Conservation (phyloP, 2,797 vertebrate genomes). For the Pantherophis vulpinus region DNA sequence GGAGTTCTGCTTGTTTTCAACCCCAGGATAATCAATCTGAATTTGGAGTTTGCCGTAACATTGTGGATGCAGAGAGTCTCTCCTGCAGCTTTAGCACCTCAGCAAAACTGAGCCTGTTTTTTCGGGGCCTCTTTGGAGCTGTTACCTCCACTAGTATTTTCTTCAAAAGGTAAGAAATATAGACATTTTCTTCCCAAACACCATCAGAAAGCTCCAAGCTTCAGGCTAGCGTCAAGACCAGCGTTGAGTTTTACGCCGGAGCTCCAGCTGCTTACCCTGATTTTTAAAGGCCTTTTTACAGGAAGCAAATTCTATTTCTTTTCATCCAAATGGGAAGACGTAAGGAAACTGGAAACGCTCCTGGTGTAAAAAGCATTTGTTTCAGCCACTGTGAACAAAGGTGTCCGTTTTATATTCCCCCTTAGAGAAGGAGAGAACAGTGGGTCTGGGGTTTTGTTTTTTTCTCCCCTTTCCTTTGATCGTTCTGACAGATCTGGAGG, state of each 20-base stretch:
- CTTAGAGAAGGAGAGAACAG: not conserved
- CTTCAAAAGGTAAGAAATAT: not conserved
- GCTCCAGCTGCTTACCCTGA: not conserved
- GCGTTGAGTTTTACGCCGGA: not conserved
- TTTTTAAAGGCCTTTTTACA: not conserved
- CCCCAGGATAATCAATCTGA: constrained; percentile 16
- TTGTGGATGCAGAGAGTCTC: not conserved
- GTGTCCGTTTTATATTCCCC: not conserved
- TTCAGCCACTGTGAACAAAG: not conserved
- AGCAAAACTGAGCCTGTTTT: not conserved
- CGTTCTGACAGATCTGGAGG: not conserved
- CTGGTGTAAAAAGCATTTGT: not conserved
- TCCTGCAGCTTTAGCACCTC: not conserved
- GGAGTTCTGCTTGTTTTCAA: not conserved
- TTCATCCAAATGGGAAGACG: not conserved
- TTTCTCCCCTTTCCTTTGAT: not conserved
- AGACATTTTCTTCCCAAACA: not conserved
- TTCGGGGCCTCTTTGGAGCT: constrained; percentile 10
- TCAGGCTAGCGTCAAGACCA: constrained; percentile 1
- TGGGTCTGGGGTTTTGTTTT: not conserved
- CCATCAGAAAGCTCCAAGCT: not conserved
- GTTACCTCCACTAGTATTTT: not conserved
- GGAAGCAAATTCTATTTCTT: not conserved
- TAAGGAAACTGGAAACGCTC: not conserved
- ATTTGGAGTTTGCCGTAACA: not conserved